Base-by-base conservation (phyloP, 2,797 vertebrate genomes). In the Florisuga fusca region DNA sequence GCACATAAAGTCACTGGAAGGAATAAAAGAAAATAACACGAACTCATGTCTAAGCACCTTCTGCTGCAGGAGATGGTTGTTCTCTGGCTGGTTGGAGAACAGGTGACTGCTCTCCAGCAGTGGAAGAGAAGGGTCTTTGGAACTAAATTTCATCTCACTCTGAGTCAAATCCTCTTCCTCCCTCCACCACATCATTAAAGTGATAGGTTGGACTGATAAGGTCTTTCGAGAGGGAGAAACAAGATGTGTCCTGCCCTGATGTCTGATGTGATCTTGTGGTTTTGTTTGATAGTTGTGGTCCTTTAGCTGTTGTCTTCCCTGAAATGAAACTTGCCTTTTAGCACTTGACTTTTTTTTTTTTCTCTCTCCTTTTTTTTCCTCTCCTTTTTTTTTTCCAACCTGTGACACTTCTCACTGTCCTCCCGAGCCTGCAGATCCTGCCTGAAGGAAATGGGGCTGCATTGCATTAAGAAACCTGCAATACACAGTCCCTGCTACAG, bases 81-180 rank as follows among this genome's bases (percentile, higher is more conserved):
- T 94, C 67, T 76, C n/a, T 17, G 85, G 54, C 84, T 69, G 93
- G 3, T 25, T 87, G 91, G 63, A 82, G 89, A 84, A 62, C 94
- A 95, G 94, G 95, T 95, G 94, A 91, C 82, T 59, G 91, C 41
- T 20, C 93, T 68, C 59, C 3, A 2, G 88, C 90, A 85, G 93
- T 73, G 58, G 89, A 96, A 95, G 62, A 94, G 63, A 83, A 91
- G 92, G 94, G 87, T 86, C 91, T 53, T 8, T 48, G 91, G 89
- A 90, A 34, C 94, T 74, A 11, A 86, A 94, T 92, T 94, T 96
- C 87, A 93, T 96, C 96, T 90, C 91, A 8, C 67, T 95, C 91
- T 94, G 95, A 97, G 85, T 97, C 95, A 97, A 97, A 92, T 84
- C 82, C 51, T 95, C 94, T 96, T 97, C 96, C 96, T 93, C 92